phyloP scores from a whole-genome alignment of 2,797 vertebrate species.

The Oreortyx pictus region DNA sequence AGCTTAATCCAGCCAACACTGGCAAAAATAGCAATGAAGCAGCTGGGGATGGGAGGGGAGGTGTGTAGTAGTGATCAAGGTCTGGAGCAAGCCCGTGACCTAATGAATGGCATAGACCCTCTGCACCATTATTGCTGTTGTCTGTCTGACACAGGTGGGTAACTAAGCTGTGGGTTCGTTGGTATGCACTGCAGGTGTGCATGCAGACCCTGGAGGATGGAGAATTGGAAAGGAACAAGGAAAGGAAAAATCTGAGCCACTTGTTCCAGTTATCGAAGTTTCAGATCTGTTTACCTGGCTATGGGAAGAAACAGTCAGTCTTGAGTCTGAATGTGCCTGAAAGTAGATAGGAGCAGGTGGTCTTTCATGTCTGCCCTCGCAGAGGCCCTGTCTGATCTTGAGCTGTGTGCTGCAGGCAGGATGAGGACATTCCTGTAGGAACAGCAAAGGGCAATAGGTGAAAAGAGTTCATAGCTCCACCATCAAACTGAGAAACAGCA shows the following conservation, averaged over 20 bases:
- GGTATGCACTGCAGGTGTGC: not conserved
- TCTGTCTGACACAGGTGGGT: not conserved
- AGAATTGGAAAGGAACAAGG: not conserved
- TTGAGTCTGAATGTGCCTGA: not conserved
- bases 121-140: not conserved
- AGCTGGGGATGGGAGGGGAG: slow-evolving; percentile 9
- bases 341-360: not conserved
- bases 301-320: not conserved
- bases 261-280: not conserved
- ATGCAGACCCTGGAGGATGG: not conserved
- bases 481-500: slow-evolving; percentile 9
- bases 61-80: not conserved
- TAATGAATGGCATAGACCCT: not conserved
- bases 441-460: not conserved
- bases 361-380: slow-evolving; percentile 3
- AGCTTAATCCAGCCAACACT: not conserved
- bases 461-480: not conserved
- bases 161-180: not conserved
- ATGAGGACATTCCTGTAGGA: not conserved
- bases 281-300: not conserved
- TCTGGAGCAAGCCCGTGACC: not conserved
- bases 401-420: not conserved
- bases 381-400: not conserved
- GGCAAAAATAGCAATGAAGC: slow-evolving; percentile 21
- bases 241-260: not conserved